Base-by-base conservation (phyloP, 2,797 vertebrate genomes). In the Crocidura indochinensis region DNA sequence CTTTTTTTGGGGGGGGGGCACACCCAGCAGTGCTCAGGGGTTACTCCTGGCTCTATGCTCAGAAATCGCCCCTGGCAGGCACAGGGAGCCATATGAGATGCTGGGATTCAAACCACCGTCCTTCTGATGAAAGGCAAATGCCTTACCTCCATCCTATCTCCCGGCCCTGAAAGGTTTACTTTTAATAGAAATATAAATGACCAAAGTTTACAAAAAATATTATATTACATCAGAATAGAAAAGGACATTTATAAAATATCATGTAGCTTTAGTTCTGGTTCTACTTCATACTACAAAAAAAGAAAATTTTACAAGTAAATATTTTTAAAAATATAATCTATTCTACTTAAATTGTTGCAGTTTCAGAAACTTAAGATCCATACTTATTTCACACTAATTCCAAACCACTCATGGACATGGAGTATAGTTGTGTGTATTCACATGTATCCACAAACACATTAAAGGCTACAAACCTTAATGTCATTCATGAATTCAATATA, bases 151-250 rank as follows among this genome's bases (percentile, higher is more conserved):
- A n/a, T n/a, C n/a, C n/a, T n/a, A n/a, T n/a, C n/a, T n/a, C n/a
- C n/a, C n/a, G n/a, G n/a, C n/a, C n/a, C n/a, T 0, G 19, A 78
- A 46, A 92, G 49, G 27, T 7, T 65, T 1, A 47, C 69, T 65
- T 87, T 91, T 20, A 85, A 44, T 22, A 29, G 88, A 71, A 94
- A 67, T 82, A 27, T 22, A 80, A 79, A 72, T 76, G 19, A 68
- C 11, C 44, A 51, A 64, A 84, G 73, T 68, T 81, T 60, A 76
- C 72, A 0, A 49, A 80, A 44, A 72, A 87, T 6, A 51, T 74
- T 88, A 62, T 91, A 82, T 44, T 47, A 11, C 8, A 88, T 78
- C 22, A 82, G 6, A 29, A 31, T 20, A 74, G 6, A 20, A 81
- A 47, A 60, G 67, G 72, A 8, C 6, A 81, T 9, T 86, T 53